A percentile compares a stretch with the other conserved stretches of the same genome.
Conservation (phyloP, 2,797 vertebrate genomes). For the Acanthornis magna region DNA sequence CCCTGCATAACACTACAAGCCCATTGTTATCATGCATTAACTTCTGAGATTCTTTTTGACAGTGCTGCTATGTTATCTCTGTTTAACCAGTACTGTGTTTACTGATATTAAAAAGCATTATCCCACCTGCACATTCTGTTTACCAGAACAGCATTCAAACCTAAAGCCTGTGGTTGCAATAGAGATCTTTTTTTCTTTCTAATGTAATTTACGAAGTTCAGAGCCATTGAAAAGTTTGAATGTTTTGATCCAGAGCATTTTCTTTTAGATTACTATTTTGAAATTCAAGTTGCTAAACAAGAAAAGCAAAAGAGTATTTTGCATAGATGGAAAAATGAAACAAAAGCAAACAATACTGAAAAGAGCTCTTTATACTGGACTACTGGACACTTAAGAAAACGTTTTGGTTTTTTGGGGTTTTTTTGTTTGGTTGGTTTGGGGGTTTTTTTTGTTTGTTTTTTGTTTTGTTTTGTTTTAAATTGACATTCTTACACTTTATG, state of each 20-base stretch:
- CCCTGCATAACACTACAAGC: neutral
- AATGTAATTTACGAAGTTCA: constrained; percentile 7
- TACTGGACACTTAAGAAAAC: neutral
- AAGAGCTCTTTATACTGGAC: neutral
- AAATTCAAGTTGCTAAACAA: neutral
- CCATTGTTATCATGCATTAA: neutral
- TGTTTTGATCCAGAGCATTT: neutral
- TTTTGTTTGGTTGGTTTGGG: neutral
- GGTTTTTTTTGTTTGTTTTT: no score
- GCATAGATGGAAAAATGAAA: neutral
- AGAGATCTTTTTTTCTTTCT: neutral
- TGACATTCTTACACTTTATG: neutral
- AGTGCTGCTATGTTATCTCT: neutral
- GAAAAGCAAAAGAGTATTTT: neutral
- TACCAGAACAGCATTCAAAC: neutral
- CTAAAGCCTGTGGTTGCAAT: neutral
- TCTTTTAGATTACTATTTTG: neutral
- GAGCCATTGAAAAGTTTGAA: neutral
- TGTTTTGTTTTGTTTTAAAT: neutral
- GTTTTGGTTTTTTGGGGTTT: neutral
- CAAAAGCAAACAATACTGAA: neutral
- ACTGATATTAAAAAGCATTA: neutral
- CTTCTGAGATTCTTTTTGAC: neutral
- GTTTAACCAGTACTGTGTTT: neutral
- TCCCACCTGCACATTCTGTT: neutral